These are phyloP conservation scores for Apteryx owenii DNA, from an alignment of 2,113 vertebrate genomes.

Conservation along the genomic window DNA sequence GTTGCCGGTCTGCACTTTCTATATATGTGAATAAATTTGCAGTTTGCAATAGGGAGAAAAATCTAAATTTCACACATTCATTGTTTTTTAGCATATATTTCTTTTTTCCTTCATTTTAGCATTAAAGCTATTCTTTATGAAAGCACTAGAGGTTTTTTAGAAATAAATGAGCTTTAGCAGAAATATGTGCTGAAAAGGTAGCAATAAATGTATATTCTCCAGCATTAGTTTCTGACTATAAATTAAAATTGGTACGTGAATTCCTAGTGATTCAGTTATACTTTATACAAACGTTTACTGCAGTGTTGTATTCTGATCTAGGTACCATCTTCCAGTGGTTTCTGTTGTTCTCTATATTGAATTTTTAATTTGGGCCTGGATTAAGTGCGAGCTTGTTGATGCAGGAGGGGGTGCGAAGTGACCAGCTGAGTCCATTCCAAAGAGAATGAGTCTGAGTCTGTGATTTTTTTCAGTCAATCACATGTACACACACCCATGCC, in stretches of 20 bases:
- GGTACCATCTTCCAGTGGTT: not conserved
- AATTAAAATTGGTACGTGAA: conserved; percentile 17
- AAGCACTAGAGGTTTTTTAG: not conserved
- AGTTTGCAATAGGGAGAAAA: not conserved
- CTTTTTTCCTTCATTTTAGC: not conserved
- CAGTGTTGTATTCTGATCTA: not conserved
- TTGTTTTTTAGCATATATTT: not conserved
- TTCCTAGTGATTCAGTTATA: not conserved
- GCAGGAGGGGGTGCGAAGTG: not conserved
- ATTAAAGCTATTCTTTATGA: not conserved
- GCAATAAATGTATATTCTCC: not conserved
- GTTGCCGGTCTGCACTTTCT: not conserved
- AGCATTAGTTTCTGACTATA: not conserved
- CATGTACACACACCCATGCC: not conserved
- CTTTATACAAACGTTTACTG: not conserved
- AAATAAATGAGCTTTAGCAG: not conserved
- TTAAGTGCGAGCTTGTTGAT: not conserved
- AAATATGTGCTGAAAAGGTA: not conserved
- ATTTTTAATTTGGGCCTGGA: not conserved
- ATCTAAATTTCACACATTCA: not conserved
- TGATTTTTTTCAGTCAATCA: not conserved
- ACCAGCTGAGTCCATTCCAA: not conserved
- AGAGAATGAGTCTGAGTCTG: not conserved
- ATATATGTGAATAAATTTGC: not conserved
- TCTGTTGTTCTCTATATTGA: not conserved